Evolutionary conservation across 37 sponge, comb jelly and placozoan genomes (phyloP).

Genomic region (Aphrocallistes beatrix): DNA sequence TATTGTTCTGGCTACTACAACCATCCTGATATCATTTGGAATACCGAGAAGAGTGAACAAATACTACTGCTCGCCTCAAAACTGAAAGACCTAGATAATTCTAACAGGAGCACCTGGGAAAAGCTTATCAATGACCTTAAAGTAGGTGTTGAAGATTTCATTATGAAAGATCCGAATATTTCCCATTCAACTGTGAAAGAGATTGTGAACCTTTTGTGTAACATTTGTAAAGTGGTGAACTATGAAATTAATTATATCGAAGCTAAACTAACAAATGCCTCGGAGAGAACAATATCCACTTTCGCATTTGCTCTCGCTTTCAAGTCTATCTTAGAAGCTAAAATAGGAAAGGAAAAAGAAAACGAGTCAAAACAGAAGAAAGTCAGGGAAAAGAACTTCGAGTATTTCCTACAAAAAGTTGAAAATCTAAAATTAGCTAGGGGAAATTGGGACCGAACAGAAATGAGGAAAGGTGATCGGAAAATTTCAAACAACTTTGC

Average conservation of each 20-base stretch:
- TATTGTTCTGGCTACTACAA: background rate
- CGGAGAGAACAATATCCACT: background rate
- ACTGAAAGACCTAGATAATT: background rate
- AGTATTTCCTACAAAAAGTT: slow-evolving; percentile 11
- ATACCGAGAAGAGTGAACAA: background rate
- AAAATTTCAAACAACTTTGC: background rate
- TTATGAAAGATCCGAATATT: background rate
- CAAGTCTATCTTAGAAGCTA: background rate
- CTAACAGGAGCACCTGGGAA: background rate
- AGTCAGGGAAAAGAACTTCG: background rate
- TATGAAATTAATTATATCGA: background rate
- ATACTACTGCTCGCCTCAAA: background rate
- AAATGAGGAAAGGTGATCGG: slow-evolving; percentile 3
- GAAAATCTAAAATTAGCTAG: background rate
- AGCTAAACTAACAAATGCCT: background rate
- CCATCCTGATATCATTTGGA: background rate
- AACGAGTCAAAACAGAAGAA: background rate
- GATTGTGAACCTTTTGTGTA: background rate
- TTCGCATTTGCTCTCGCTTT: background rate
- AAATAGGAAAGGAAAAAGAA: background rate
- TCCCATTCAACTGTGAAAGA: background rate
- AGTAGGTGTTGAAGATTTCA: background rate
- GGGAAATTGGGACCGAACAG: background rate
- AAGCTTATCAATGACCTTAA: background rate
- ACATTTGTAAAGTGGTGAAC: background rate